phyloP scores from a whole-genome alignment of 2,888 invertebrate species.

The Agonopterix heracliana region DNA sequence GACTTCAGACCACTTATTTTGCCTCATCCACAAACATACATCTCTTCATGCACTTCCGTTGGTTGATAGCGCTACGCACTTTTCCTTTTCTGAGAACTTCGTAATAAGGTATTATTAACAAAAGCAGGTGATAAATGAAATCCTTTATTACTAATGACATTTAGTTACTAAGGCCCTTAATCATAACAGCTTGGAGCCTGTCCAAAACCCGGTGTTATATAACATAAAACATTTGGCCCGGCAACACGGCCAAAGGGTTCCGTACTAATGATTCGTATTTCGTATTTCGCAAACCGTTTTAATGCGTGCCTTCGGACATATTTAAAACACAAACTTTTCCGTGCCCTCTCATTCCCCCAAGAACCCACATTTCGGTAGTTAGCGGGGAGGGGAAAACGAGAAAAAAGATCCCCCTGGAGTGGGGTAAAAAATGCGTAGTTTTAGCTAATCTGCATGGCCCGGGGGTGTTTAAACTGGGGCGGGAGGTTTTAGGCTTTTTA shows the following conservation, averaged over 20 bases:
- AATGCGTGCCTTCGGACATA: slow-evolving; percentile 73
- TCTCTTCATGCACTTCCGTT: too few species aligned
- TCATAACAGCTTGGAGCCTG: background rate
- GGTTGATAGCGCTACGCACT: too few species aligned
- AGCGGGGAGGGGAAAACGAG: slow-evolving; percentile 49
- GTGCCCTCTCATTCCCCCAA: slow-evolving; percentile 31
- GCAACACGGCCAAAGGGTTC: slow-evolving; percentile 20
- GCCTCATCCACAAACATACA: too few species aligned
- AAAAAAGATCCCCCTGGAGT: slow-evolving; percentile 53
- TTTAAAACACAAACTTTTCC: slow-evolving; percentile 74
- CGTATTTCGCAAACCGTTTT: slow-evolving; percentile 61
- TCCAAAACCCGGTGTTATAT: background rate
- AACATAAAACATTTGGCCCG: slow-evolving; percentile 7
- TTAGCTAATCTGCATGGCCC: slow-evolving; percentile 79
- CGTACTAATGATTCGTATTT: slow-evolving; percentile 64
- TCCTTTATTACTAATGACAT: too few species aligned
- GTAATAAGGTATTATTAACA: too few species aligned
- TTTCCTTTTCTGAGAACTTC: too few species aligned
- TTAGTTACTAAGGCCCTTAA: too few species aligned
- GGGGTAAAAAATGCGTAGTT: slow-evolving; percentile 81
- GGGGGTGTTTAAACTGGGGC: slow-evolving; percentile 36
- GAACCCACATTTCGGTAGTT: slow-evolving; percentile 69
- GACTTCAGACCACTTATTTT: too few species aligned
- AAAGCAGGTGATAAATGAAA: too few species aligned
- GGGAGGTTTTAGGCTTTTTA: slow-evolving; percentile 66